Evolutionary conservation across 1,140 invertebrate species (phyloP), one percentile per base, ranked within the genome.

Genomic region (Phortica variegata): DNA sequence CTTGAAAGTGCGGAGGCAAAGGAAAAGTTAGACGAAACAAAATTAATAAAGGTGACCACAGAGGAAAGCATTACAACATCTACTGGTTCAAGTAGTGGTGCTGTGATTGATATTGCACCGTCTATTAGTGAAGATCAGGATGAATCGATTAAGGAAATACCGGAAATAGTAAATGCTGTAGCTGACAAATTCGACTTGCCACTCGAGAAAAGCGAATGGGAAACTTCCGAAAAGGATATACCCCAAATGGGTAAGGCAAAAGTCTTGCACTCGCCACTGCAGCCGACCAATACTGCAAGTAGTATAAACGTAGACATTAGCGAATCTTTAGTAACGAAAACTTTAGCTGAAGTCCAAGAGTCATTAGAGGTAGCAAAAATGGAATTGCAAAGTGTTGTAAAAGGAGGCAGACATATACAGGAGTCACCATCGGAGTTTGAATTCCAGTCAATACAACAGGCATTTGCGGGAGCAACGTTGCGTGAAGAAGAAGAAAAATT

Each of bases 391-490:
- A 83, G 45, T 13, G 19, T 51, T 13, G 38, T 49, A 31, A 73
- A 79, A 32, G 76, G 68, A 23, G 71, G 78, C 23, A 77, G 79
- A 46, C 74, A 77, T 13, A 79, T 79, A 31, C 85, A 87, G 66
- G 83, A 87, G 54, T 86, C 85, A 0, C 84, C 85, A 17, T 87
- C 85, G 2, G 85, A 88, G 71, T 87, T 88, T 61, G 84, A 87
- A 57, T 85, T 88, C 37, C 85, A 83, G 66, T 56, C 77, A 19
- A 49, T 78, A 44, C 42, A 60, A 3, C 49, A 61, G 4, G 41
- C 39, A 3, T 40, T 60, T 10, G 5, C 38, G 3, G 34, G 42
- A 9, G 15, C 33, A 12, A 23, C 20, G 21, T 13, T 41, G n/a
- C 33, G 32, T 17, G 20, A 37, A 5, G 33, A 49, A 29, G 9